These are phyloP conservation scores for Stercorarius parasiticus DNA, from an alignment of 2,113 vertebrate genomes.

Conservation along the genomic window DNA sequence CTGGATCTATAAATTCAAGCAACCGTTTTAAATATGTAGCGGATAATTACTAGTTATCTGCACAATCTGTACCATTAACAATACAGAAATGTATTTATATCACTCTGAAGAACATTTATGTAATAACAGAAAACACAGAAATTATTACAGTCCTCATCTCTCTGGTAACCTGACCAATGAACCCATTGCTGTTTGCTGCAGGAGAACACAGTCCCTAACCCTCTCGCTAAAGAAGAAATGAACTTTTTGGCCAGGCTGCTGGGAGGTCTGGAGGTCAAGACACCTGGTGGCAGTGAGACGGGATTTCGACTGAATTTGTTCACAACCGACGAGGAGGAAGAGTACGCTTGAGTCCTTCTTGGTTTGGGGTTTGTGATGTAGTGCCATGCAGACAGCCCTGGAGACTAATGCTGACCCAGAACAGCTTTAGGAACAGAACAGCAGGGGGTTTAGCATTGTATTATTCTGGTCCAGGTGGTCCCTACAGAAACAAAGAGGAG, in stretches of 20 bases:
- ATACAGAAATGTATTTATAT: background rate
- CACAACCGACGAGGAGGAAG: conserved; percentile 92
- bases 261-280: conserved; percentile 87
- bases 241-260: conserved; percentile 92
- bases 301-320: conserved; percentile 93
- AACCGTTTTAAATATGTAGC: background rate
- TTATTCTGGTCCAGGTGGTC: background rate
- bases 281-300: conserved; percentile 74
- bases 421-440: background rate
- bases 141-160: background rate
- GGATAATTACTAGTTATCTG: background rate
- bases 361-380: background rate
- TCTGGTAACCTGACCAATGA: background rate
- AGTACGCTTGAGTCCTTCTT: conserved; percentile 75
- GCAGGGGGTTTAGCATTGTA: background rate
- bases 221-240: conserved; percentile 95
- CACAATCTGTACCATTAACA: background rate
- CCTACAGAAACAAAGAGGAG: background rate
- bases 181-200: conserved; percentile 57
- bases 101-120: background rate
- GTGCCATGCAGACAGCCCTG: background rate
- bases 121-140: background rate
- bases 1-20: background rate
- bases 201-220: conserved; percentile 88
- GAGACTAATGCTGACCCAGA: background rate